Percentiles rank a stretch among this genome's conserved stretches.
Conservation (phyloP, 2,888 invertebrate species). For the Drosophila hamatofila region DNA sequence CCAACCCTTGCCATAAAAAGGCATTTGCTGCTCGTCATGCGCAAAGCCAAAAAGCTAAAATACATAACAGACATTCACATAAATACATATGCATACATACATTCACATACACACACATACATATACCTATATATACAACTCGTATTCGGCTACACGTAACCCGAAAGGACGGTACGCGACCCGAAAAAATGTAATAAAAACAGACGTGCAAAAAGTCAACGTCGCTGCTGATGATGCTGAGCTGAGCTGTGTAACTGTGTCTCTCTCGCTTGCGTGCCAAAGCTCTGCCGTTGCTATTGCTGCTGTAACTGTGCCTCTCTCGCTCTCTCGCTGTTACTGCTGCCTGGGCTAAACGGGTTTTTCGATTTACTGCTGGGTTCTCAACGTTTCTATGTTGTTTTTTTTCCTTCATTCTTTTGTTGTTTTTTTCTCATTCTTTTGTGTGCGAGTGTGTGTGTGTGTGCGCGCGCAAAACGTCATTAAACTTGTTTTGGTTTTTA, state of each 20-base stretch:
- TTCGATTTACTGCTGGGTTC: slow-evolving; percentile 33
- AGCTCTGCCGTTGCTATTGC: slow-evolving; percentile 25
- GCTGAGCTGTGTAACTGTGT: slow-evolving; percentile 38
- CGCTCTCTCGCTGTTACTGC: slow-evolving; percentile 23
- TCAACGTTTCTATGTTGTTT: slow-evolving; percentile 30
- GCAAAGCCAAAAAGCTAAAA: slow-evolving; percentile 54
- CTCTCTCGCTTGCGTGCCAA: slow-evolving; percentile 31
- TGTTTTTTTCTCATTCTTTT: slow-evolving; percentile 35
- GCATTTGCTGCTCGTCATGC: slow-evolving; percentile 58
- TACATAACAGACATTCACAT: slow-evolving; percentile 47
- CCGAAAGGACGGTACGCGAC: slow-evolving; percentile 20
- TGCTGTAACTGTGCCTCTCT: slow-evolving; percentile 55
- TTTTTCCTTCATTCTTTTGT: slow-evolving; percentile 27
- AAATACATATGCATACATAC: slow-evolving; percentile 2
- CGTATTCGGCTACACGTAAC: slow-evolving; percentile 54
- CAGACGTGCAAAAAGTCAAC: slow-evolving; percentile 72
- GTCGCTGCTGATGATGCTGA: slow-evolving; percentile 11
- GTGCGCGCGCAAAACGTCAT: slow-evolving; percentile 81
- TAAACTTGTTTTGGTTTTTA: slow-evolving; percentile 81
- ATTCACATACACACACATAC: background rate
- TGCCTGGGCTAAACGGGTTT: slow-evolving; percentile 51
- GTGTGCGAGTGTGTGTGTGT: slow-evolving; percentile 25
- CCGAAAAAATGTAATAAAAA: slow-evolving; percentile 71
- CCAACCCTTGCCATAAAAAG: slow-evolving; percentile 76
- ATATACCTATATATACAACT: background rate